Evolutionary conservation across 2,113 vertebrate genomes (phyloP).

Genomic region (Prochilodus magdalenae): DNA sequence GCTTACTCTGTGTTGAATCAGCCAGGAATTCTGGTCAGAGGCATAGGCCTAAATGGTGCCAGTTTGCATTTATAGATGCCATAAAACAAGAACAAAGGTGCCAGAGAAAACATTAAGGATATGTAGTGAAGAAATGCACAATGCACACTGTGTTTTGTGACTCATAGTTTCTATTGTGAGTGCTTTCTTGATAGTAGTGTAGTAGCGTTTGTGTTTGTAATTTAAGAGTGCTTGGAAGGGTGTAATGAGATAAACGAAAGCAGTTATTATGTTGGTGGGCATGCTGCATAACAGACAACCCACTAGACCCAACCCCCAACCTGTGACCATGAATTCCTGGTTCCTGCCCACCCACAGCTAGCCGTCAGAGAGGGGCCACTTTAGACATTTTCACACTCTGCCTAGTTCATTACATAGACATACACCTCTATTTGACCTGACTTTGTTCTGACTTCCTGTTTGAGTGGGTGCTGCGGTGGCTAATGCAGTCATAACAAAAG

Average conservation of each 20-base stretch:
- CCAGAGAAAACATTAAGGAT: background rate
- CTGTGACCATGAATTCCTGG: slow-evolving; percentile 25
- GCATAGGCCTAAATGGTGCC: background rate
- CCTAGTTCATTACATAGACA: background rate
- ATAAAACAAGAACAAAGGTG: slow-evolving; percentile 12
- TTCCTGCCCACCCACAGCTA: background rate
- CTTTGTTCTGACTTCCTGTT: slow-evolving; percentile 21
- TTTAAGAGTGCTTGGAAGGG: background rate
- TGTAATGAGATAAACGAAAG: slow-evolving; percentile 33
- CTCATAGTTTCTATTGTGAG: slow-evolving; percentile 5
- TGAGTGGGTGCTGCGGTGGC: background rate
- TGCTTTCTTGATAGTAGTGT: background rate
- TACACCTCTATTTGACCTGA: background rate
- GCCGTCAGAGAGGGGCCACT: background rate
- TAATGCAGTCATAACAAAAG: background rate
- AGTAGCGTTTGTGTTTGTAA: slow-evolving; percentile 38
- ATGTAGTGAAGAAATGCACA: background rate
- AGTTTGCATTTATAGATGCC: slow-evolving; percentile 27
- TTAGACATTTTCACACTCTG: slow-evolving; percentile 32
- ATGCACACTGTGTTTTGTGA: background rate
- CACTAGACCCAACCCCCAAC: background rate
- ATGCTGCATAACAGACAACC: slow-evolving; percentile 6
- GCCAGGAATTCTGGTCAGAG: slow-evolving; percentile 4
- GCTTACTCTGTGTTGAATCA: background rate
- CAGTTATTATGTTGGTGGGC: slow-evolving; percentile 27